These are phyloP conservation scores for Caracal caracal DNA, from an alignment of 2,113 vertebrate species.

Conservation along the genomic window DNA sequence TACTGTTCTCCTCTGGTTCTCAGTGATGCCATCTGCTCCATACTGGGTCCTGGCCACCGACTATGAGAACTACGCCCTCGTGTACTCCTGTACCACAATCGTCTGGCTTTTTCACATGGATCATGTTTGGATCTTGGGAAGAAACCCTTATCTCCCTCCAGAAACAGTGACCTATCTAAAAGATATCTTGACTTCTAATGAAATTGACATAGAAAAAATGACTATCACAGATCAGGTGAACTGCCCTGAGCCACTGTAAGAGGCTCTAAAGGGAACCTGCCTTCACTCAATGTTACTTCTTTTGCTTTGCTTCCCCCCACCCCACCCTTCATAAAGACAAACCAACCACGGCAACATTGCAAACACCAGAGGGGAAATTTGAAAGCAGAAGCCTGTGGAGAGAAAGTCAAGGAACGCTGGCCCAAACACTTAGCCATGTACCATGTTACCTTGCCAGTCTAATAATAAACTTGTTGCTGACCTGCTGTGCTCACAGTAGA, in stretches of 20 bases:
- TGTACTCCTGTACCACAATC: conserved; percentile 94
- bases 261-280: background rate
- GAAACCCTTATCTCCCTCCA: conserved; percentile 88
- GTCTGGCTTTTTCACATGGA: conserved; percentile 93
- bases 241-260: conserved; percentile 84
- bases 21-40: conserved; percentile 91
- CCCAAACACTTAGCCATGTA: background rate
- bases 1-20: conserved; percentile 34
- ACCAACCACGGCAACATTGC: background rate
- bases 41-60: conserved; percentile 96
- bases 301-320: conserved; percentile 28
- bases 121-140: conserved; percentile 92
- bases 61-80: conserved; percentile 90
- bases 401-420: background rate
- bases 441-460: background rate
- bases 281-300: conserved; percentile 14
- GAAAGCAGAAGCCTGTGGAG: background rate
- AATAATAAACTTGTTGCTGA: conserved; percentile 72
- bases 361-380: background rate
- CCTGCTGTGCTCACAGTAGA: conserved; percentile 22
- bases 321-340: background rate
- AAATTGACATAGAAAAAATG: conserved; percentile 90
- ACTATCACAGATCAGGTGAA: conserved; percentile 87
- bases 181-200: conserved; percentile 87
- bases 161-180: conserved; percentile 87